Base-by-base conservation (phyloP, 2,113 vertebrate genomes). In the Cavia aperea region DNA sequence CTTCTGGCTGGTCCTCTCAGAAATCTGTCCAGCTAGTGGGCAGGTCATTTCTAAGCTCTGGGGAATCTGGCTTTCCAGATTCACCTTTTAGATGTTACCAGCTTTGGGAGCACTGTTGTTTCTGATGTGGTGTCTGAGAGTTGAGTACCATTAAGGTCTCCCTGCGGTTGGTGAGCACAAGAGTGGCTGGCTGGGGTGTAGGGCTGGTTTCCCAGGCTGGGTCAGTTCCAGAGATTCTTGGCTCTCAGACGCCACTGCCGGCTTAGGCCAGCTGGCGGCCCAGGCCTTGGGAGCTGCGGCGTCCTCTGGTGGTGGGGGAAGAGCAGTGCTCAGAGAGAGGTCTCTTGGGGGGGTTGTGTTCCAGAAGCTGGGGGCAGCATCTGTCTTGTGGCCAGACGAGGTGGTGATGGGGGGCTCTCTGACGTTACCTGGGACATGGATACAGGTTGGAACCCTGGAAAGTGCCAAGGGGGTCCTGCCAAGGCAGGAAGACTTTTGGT, bases 391-490 rank as follows among this genome's bases (percentile, higher is more conserved):
- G 14, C 6, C 70, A 75, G 56, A 70, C 11, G 43, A 70, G 39
- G 62, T 46, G 51, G 51, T 54, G 51, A 12, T 54, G 51, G 51
- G 19, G 16, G 0, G 21, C 19, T 33, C 16, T 62, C 1, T 7
- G 6, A 4, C 3, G 0, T 85, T 33, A 1, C 51, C 24, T 7
- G 0, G 36, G 65, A 2, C 13, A 0, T 16, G 36, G 56, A 2
- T 5, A 72, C 46, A 24, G n/a, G 70, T 39, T 43, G n/a, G 39
- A 70, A 43, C 5, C 23, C 16, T 36, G 54, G 54, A n/a, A 72
- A 72, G 14, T 49, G 73, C 24, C 43, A 16, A 15, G 21, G 18
- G 12, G 31, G 29, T 86, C 72, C 62, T 79, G 56, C 54, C 0
- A 18, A 85, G 36, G 51, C n/a, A 70, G 85, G 66, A 43, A 23